Percentiles rank a stretch among this genome's conserved stretches.
phyloP scores from a whole-genome alignment of 2,888 invertebrate species.

The Pegoplata infirma region DNA sequence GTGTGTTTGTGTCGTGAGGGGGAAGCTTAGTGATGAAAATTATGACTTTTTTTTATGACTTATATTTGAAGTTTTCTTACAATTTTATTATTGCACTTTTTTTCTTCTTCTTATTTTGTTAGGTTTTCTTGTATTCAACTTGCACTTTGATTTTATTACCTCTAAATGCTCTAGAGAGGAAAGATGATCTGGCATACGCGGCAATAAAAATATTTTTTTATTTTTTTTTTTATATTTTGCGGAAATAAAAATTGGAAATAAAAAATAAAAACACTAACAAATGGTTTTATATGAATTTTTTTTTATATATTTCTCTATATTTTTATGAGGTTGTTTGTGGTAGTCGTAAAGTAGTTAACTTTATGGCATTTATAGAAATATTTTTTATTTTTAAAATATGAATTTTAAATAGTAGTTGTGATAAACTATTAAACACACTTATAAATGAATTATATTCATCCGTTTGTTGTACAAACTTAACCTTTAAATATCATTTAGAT shows the following conservation, averaged over 20 bases:
- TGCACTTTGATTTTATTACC: constrained; percentile 32
- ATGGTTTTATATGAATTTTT: not conserved
- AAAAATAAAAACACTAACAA: not conserved
- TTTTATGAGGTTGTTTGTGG: not conserved
- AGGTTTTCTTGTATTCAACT: not conserved
- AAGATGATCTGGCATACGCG: not conserved
- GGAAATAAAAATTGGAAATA: not conserved
- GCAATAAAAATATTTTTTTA: not conserved
- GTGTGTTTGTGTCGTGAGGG: not conserved
- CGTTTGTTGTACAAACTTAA: too few species aligned
- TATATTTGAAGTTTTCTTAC: not conserved
- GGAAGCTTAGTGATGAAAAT: not conserved
- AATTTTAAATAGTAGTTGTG: not conserved
- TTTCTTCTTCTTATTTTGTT: not conserved
- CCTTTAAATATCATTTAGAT: too few species aligned
- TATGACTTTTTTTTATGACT: constrained; percentile 29
- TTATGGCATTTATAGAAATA: not conserved
- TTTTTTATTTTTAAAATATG: not conserved
- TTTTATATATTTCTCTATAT: not conserved
- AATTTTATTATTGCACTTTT: constrained; percentile 28
- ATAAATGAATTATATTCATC: too few species aligned
- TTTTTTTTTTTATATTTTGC: not conserved
- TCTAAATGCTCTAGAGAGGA: constrained; percentile 1
- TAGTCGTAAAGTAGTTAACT: too few species aligned
- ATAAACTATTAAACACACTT: too few species aligned